Evolutionary conservation across 2,113 vertebrate genomes (phyloP), one percentile per base, ranked within the genome.

Genomic region (Carassius auratus): DNA sequence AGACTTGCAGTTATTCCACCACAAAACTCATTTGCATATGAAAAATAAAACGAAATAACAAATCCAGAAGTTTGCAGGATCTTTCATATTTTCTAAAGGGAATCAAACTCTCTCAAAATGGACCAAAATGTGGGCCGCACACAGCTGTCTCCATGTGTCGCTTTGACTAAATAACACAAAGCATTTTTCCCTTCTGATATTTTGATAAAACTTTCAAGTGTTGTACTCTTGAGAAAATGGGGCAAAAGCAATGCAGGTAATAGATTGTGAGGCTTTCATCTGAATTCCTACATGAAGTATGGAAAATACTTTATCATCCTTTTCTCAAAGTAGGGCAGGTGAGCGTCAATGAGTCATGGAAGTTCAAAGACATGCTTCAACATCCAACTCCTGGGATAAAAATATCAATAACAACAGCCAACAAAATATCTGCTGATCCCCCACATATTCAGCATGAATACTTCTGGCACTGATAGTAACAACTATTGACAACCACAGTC

Each of bases 401-500:
- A 74, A 83, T 83, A 71, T 21, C 64, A 64, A 82, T 5, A 83
- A 38, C 48, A 71, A 73, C 50, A 73, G 30, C 48, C 48, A 33
- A 73, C 68, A 59, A 57, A 15, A 69, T n/a, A 36, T 57, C 21
- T 73, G 81, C 30, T 26, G 68, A 83, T 73, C 21, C 75, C 81
- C 85, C 48, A 85, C 77, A 85, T 68, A 64, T 80, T 81, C 85
- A 59, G 86, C 80, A 77, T 90, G 86, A 88, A 89, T 86, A 55
- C 86, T 88, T 84, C 85, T 23, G 79, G 74, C 74, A 69, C 59
- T 88, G 66, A 87, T 55, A 89, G 91, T 87, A 89, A 81, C 52
- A 88, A 71, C 86, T 91, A 69, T 8, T 90, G 87, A 83, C 88
- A 90, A 87, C 84, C 81, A 64, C 8, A 86, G 80, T 68, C 48